Percentiles rank a stretch among this genome's conserved stretches.
Evolutionary conservation across 2,797 vertebrate species (phyloP).

Genomic region (Dryobates pubescens): DNA sequence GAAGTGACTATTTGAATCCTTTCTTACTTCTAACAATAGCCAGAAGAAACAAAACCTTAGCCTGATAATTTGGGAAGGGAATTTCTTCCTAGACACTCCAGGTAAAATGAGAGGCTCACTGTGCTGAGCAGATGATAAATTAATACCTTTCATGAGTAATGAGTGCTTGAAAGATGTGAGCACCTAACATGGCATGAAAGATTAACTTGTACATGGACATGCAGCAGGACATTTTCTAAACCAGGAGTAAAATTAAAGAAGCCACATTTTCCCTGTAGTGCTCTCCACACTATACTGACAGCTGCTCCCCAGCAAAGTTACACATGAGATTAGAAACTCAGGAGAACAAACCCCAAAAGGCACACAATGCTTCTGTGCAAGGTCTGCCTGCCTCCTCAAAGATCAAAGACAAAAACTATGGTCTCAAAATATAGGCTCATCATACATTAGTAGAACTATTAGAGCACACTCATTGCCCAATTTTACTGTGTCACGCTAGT

Average conservation of each 20-base stretch:
- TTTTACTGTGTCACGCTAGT: not conserved
- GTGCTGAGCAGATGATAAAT: not conserved
- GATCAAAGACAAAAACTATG: not conserved
- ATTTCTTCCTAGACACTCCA: not conserved
- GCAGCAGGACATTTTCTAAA: not conserved
- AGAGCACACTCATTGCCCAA: not conserved
- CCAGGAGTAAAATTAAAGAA: not conserved
- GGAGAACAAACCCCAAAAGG: not conserved
- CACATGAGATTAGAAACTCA: not conserved
- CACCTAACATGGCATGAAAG: not conserved
- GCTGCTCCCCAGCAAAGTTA: rapidly evolving
- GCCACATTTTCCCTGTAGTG: not conserved
- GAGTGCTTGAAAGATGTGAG: not conserved
- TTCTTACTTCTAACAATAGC: not conserved
- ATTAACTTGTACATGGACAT: not conserved
- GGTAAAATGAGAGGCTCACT: not conserved
- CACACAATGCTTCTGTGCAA: not conserved
- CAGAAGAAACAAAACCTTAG: not conserved
- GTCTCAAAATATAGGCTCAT: not conserved
- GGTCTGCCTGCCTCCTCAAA: not conserved
- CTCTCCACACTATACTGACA: not conserved
- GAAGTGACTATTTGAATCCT: not conserved
- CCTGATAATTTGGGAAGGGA: not conserved
- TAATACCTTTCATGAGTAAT: not conserved
- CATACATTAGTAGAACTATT: not conserved